Percentiles rank a stretch among this genome's conserved stretches.
phyloP scores from a whole-genome alignment of 2,888 invertebrate species.

The Mesorhabditis sp. region DNA sequence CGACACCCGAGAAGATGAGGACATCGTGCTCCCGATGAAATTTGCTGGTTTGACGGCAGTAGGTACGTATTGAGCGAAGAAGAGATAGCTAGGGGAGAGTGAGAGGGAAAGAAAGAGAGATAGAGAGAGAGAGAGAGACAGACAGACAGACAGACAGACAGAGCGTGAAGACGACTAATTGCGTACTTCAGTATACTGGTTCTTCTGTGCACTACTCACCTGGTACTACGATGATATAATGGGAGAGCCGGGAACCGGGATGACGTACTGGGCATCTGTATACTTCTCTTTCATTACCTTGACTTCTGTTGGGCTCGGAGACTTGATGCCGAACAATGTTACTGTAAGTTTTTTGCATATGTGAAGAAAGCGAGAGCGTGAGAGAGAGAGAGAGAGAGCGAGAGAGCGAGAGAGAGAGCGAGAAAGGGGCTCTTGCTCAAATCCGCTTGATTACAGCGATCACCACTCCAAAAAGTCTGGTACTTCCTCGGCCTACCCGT shows the following conservation, averaged over 20 bases:
- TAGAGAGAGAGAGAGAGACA: too few species aligned
- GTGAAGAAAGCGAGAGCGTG: not conserved
- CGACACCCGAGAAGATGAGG: not conserved
- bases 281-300: conserved; percentile 42
- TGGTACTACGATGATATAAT: conserved; percentile 28
- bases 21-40: conserved; percentile 4
- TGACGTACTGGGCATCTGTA: conserved; percentile 29
- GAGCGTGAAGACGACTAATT: not conserved
- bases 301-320: conserved; percentile 43
- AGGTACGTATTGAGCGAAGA: not conserved
- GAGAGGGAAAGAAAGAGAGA: too few species aligned
- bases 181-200: conserved; percentile 18
- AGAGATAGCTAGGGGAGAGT: not conserved
- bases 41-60: not conserved
- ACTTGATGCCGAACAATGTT: conserved; percentile 44
- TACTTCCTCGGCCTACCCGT: conserved; percentile 44
- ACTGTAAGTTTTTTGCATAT: conserved; percentile 21
- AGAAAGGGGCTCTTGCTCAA: too few species aligned
- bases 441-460: conserved; percentile 13
- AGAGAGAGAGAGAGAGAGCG: too few species aligned
- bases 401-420: too few species aligned
- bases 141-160: too few species aligned
- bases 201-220: conserved; percentile 26
- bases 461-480: conserved; percentile 30
- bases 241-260: conserved; percentile 28